Evolutionary conservation across 2,113 vertebrate species (phyloP), one percentile per base, ranked within the genome.

Genomic region (Periophthalmodon schlosseri): DNA sequence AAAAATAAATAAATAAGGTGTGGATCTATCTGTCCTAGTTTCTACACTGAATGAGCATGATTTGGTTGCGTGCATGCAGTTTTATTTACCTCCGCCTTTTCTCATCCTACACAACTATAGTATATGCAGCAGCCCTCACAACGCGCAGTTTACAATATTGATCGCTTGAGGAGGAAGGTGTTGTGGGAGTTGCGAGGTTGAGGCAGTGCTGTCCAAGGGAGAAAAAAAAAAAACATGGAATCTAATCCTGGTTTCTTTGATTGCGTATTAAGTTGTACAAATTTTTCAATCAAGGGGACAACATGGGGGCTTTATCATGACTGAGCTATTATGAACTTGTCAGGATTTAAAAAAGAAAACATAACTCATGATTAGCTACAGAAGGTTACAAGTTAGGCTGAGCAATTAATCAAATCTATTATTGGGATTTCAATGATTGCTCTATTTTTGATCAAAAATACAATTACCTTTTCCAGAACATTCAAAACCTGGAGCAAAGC

Each of bases 21-120:
- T 34, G 72, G 24, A 54, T 79, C 82, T 83, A 85, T 88, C 86
- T 84, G 86, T 87, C 88, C 86, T 70, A 87, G 79, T 87, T 89
- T 89, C 77, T 79, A 83, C 83, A 83, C 80, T 86, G 87, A 89
- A 85, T 82, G 73, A 85, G 74, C 75, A 84, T 87, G 87, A 90
- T 90, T 87, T 80, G 82, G 78, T 75, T 64, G 74, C 13, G 49
- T 28, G 24, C 79, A 68, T 68, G 76, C 69, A 54, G 75, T 81
- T 87, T 81, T 76, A 84, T 89, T 86, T 77, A 85, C 74, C 78
- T 81, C 34, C 9, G 60, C 24, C 70, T 77, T 73, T 64, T 18
- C 57, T 68, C 28, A 58, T 70, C 70, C n/a, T 44, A 12, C 57
- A 70, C 46, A 77, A 80, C 75, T 78, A 72, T 69, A 80, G 74